These are phyloP conservation scores for Rhadinocentrus ornatus DNA, from an alignment of 2,797 vertebrate species.

Conservation along the genomic window DNA sequence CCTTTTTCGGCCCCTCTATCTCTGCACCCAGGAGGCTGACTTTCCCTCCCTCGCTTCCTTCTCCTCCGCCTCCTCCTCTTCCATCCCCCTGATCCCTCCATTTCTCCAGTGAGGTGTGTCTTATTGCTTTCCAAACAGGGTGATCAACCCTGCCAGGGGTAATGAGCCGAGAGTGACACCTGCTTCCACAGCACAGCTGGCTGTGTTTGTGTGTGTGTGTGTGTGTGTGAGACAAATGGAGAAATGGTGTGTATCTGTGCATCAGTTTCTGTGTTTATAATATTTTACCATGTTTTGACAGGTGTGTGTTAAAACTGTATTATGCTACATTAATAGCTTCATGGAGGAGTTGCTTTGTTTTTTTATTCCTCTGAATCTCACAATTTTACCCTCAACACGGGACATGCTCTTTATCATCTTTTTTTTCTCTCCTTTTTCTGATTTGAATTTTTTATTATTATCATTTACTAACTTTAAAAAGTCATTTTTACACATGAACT, in stretches of 20 bases:
- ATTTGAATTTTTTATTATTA: background rate
- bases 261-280: conserved; percentile 9
- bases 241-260: conserved; percentile 14
- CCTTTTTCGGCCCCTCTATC: conserved; percentile 34
- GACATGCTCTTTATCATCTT: background rate
- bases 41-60: background rate
- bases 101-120: conserved; percentile 68
- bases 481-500: background rate
- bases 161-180: conserved; percentile 83
- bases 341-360: background rate
- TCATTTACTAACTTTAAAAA: background rate
- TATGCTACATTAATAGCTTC: conserved; percentile 19
- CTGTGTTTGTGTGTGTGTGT: conserved; percentile 40
- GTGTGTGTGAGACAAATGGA: conserved; percentile 32
- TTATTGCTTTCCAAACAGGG: conserved; percentile 76
- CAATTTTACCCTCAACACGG: background rate
- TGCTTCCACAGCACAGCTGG: conserved; percentile 77
- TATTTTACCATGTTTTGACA: conserved; percentile 25
- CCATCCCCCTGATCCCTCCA: conserved; percentile 29
- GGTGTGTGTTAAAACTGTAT: background rate
- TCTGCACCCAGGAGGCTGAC: conserved; percentile 18
- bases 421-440: background rate
- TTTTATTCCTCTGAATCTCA: background rate
- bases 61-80: background rate
- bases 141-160: conserved; percentile 76